A percentile compares a stretch with the other conserved stretches of the same genome.
Conservation (phyloP, 1,140 invertebrate genomes). For the Myzus persicae region DNA sequence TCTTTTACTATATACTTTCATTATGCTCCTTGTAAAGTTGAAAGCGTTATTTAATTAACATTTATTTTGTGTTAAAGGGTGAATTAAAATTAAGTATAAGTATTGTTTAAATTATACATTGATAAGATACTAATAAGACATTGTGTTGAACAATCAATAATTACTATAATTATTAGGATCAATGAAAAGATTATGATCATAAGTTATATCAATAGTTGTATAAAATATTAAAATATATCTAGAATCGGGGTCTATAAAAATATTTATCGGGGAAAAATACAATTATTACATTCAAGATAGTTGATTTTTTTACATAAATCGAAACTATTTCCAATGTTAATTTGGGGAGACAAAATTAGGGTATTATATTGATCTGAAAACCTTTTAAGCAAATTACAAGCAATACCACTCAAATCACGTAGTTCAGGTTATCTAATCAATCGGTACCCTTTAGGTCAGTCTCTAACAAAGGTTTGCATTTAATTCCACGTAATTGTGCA, state of each 20-base stretch:
- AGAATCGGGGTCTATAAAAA: background rate
- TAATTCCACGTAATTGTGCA: background rate
- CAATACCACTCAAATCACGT: background rate
- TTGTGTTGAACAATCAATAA: background rate
- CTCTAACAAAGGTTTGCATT: background rate
- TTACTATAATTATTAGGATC: background rate
- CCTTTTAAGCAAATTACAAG: background rate
- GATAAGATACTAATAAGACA: background rate
- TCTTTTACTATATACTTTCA: background rate
- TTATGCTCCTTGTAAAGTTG: background rate
- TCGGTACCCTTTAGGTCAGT: slow-evolving; percentile 19
- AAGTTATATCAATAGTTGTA: background rate
- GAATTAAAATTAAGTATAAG: background rate
- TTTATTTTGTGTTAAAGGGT: background rate
- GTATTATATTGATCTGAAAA: background rate
- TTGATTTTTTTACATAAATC: background rate
- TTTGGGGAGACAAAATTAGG: background rate
- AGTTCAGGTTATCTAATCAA: slow-evolving; percentile 35
- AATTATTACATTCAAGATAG: background rate
- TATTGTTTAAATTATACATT: background rate
- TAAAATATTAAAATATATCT: background rate
- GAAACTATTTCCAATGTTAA: background rate
- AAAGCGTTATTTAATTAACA: background rate
- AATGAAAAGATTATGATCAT: background rate
- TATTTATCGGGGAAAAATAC: background rate